Evolutionary conservation across 2,113 vertebrate species (phyloP), one percentile per base, ranked within the genome.

Genomic region (Crypturellus undulatus): DNA sequence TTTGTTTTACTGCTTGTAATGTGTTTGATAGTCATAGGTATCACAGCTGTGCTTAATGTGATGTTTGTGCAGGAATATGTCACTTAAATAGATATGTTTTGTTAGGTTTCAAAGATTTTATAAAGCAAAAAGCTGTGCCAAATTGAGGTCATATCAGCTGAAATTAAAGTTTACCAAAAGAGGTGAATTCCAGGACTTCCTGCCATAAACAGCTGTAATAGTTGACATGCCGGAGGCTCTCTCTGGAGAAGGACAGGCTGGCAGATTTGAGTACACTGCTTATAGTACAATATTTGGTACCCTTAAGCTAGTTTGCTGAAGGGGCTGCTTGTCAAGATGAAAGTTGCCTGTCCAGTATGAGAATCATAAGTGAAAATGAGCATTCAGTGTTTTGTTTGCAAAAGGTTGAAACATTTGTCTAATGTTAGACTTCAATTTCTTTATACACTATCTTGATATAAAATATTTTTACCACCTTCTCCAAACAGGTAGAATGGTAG

Each of bases 41-140:
- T 52, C 70, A 47, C 96, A 96, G 94, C 94, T 96, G 95, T 82
- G 70, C 89, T 81, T 92, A 92, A 47, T 84, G 90, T 87, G 21
- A 18, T 93, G 65, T 87, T 95, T 96, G 52, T 92, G 83, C 43
- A 94, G 87, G 69, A 90, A 6, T 72, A 52, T 56, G 42, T 94
- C 91, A 79, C 81, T 81, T 78, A 84, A 93, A 90, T 79, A 76
- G 69, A 89, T 86, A 80, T 36, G 69, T 25, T 89, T 40, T 78
- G 59, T 88, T 92, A 71, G 80, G 90, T 88, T 88, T 89, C 88
- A 38, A 93, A 84, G 32, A 52, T 81, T 92, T 92, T 86, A 64
- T 89, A 80, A 84, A 94, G 88, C 79, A 75, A 71, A 90, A 93
- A 64, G 42, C 56, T 76, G 21, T 84, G 92, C 94, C 96, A 96